Conservation (phyloP, 2,888 invertebrate species). For the Thyatira batis region DNA sequence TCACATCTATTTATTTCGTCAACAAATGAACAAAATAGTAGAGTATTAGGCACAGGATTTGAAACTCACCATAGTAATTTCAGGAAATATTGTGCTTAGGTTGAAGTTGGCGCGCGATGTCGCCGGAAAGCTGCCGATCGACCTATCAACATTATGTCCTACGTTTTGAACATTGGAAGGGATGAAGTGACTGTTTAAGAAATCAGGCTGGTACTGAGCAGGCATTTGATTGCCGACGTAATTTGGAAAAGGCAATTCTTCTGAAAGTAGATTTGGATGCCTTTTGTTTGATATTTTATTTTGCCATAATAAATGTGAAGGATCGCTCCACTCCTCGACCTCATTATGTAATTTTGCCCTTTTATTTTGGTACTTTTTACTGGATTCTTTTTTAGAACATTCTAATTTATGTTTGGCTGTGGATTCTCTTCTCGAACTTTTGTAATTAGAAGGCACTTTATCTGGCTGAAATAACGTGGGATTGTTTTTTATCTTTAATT, state of each 20-base stretch:
- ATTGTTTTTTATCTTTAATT: constrained; percentile 71
- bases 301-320: constrained; percentile 66
- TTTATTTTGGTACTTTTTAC: constrained; percentile 73
- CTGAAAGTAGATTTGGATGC: constrained; percentile 62
- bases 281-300: constrained; percentile 62
- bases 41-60: not conserved
- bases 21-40: not conserved
- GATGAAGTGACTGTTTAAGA: constrained; percentile 72
- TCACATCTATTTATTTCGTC: too few species aligned
- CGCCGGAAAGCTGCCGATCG: constrained; percentile 62
- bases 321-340: constrained; percentile 70
- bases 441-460: constrained; percentile 59
- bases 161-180: constrained; percentile 66
- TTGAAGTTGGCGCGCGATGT: constrained; percentile 88
- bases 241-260: constrained; percentile 69
- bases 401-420: constrained; percentile 74
- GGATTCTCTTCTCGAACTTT: constrained; percentile 65
- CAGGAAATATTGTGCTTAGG: constrained; percentile 91
- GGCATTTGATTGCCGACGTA: constrained; percentile 71
- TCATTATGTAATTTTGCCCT: constrained; percentile 62
- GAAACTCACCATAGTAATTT: constrained; percentile 85
- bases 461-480: constrained; percentile 58
- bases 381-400: constrained; percentile 74
- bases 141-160: constrained; percentile 61
- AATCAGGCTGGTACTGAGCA: constrained; percentile 70